Evolutionary conservation across 2,797 vertebrate genomes (phyloP), one percentile per base, ranked within the genome.

Genomic region (Acanthopagrus latus): DNA sequence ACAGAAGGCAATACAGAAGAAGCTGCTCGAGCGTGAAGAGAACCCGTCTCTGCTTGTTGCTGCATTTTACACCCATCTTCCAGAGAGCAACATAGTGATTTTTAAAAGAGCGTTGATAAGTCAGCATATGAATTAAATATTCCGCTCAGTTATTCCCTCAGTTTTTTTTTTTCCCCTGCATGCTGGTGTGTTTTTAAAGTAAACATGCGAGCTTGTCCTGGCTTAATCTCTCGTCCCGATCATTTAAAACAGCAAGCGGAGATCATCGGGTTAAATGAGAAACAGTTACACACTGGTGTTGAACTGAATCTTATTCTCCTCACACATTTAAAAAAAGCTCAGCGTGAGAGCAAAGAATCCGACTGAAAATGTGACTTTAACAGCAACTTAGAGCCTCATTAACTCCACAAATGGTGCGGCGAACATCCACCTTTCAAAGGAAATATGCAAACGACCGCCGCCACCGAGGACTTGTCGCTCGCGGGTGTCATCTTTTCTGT

Each of bases 311-410:
- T 51, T 38, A n/a, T 10, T 14, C 27, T 48, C 17, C 59, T 78
- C 59, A 13, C 55, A 81, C 14, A 75, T 76, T 56, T 25, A 67
- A 72, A 33, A 27, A 33, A 78, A 62, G 73, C 76, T 48, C 63
- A 17, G 58, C 7, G 29, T 57, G 63, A 21, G 29, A 81, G 33
- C 47, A 18, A 52, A 64, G 72, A 82, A 50, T 70, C 44, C 2
- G 12, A 44, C 59, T 46, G 63, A 63, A 80, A 67, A 51, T 71
- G 13, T 64, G 78, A 86, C 68, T 83, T 72, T 63, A 74, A 74
- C 84, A 60, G 74, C 58, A 44, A 75, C 70, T 58, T 59, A 58
- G 38, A 84, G 82, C 76, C 81, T 90, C 86, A 87, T 89, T 88
- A 86, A 68, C 55, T 78, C 58, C 21, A 23, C 67, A 76, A 85